phyloP scores from a whole-genome alignment of 2,113 vertebrate genomes.

The Callorhinus ursinus region DNA sequence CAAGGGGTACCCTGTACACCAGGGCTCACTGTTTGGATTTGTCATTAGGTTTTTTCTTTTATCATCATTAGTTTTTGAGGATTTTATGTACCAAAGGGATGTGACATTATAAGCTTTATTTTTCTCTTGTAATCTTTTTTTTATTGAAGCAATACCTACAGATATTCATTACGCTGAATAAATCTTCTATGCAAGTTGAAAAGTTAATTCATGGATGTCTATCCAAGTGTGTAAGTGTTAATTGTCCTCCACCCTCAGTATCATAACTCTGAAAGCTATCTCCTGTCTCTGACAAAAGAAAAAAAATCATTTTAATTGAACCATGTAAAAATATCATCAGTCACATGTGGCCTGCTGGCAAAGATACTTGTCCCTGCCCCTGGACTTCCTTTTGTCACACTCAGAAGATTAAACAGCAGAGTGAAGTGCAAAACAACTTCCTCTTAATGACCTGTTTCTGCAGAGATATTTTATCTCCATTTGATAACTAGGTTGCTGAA shows the following conservation, averaged over 20 bases:
- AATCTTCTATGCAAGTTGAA: background rate
- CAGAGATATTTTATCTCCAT: background rate
- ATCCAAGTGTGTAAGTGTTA: background rate
- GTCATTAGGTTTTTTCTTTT: background rate
- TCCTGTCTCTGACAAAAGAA: background rate
- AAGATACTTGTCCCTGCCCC: background rate
- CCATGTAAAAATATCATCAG: background rate
- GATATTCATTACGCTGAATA: background rate
- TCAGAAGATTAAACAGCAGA: background rate
- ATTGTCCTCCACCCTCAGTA: background rate
- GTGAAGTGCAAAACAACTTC: background rate
- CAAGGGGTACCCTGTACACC: background rate
- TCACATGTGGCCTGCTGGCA: background rate
- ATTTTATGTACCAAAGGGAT: background rate
- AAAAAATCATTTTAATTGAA: conserved; percentile 24
- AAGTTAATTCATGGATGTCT: background rate
- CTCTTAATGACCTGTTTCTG: background rate
- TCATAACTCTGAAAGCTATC: background rate
- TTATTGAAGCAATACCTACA: background rate
- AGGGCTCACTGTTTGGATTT: background rate
- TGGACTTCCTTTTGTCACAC: background rate
- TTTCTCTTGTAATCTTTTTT: conserved; percentile 7
- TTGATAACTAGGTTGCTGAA: conserved; percentile 17
- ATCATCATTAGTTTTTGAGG: background rate
- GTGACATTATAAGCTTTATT: background rate